These are phyloP conservation scores for Todus mexicanus DNA, from an alignment of 2,797 vertebrate genomes.

Conservation along the genomic window DNA sequence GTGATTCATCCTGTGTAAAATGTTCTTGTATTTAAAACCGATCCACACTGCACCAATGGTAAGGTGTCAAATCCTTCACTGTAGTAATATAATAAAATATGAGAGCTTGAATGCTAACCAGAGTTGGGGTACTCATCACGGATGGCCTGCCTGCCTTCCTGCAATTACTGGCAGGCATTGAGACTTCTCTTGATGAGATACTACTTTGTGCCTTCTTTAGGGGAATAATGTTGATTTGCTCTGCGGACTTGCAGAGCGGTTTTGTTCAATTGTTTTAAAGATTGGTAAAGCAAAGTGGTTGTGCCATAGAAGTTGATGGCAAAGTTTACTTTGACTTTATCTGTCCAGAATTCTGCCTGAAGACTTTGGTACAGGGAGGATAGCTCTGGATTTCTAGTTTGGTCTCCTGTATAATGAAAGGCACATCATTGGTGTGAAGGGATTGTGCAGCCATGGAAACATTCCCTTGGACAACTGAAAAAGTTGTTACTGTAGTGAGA, in stretches of 20 bases:
- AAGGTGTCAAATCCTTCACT: not conserved
- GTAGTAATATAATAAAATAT: not conserved
- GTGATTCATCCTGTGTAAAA: constrained; percentile 26
- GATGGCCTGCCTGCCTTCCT: not conserved
- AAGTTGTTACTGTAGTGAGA: not conserved
- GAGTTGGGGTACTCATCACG: not conserved
- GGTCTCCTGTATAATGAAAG: not conserved
- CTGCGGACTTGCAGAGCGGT: not conserved
- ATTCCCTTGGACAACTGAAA: not conserved
- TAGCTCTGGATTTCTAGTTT: not conserved
- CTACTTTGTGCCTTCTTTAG: not conserved
- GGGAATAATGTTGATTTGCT: not conserved
- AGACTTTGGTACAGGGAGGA: not conserved
- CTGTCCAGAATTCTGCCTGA: not conserved
- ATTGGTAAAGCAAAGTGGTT: not conserved
- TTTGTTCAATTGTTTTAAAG: not conserved
- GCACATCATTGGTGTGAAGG: not conserved
- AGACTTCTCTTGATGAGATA: not conserved
- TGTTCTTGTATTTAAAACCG: constrained; percentile 13
- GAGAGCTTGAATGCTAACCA: not conserved
- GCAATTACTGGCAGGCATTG: not conserved
- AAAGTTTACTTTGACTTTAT: not conserved
- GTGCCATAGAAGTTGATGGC: not conserved
- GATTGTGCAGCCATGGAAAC: not conserved
- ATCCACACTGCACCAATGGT: not conserved